Base-by-base conservation (phyloP, 2,797 vertebrate species). In the Heliangelus exortis region DNA sequence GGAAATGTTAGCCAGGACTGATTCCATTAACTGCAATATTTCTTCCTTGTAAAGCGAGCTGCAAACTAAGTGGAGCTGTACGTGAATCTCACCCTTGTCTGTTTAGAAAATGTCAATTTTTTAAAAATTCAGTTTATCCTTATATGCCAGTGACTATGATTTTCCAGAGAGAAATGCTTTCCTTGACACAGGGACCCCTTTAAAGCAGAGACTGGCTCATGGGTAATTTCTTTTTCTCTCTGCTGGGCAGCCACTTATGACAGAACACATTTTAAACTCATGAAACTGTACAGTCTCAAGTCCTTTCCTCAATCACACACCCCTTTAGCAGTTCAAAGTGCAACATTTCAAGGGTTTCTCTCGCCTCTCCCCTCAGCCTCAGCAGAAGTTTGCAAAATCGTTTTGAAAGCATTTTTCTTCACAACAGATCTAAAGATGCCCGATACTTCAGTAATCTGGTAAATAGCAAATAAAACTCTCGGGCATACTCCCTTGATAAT, bases 401-500 rank as follows among this genome's bases (percentile, higher is more conserved):
- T 90, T 95, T 84, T 92, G 89, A 95, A 95, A 94, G 89, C 89
- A 86, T 91, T 94, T 91, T 79, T 95, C 82, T 84, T 92, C 84
- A 85, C 74, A 82, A 72, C 71, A 93, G 79, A 79, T 91, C 78
- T 92, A 83, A 96, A 95, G 79, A 93, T 84, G 89, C 83, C 86
- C 3, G 2, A 82, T 95, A 93, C 75, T 93, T 87, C 84, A 89
- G 92, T 93, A 94, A 95, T 93, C 82, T 94, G 90, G 94, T 95
- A 89, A 91, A 89, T 77, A 71, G 91, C 87, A 93, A 97, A 95
- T 92, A 96, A 96, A 97, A 96, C 71, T 91, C 89, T 95, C 0
- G 2, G 87, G 79, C 92, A 66, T 90, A 87, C 83, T 91, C 93
- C 89, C 91, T 94, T 96, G 87, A 59, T 95, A 95, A 89, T 97